Conservation (phyloP, 1,140 invertebrate species). For the Saccostrea echinata region DNA sequence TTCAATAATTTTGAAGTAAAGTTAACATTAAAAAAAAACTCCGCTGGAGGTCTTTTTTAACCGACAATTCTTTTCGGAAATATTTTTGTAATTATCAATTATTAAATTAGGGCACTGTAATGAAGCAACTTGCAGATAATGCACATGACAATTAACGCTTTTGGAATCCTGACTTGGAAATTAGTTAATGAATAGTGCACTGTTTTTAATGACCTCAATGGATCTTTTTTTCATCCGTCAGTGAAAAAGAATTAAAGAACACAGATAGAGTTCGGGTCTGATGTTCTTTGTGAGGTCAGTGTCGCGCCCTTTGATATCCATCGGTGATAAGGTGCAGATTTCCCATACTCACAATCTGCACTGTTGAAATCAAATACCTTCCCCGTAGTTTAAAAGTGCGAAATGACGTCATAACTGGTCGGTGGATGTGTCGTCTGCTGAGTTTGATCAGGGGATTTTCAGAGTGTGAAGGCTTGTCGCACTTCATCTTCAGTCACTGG, state of each 20-base stretch:
- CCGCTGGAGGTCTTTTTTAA: not conserved
- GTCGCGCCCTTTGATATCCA: not conserved
- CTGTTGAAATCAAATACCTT: not conserved
- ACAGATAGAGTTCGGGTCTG: not conserved
- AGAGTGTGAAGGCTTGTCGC: not conserved
- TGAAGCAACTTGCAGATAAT: not conserved
- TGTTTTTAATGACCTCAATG: not conserved
- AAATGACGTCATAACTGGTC: not conserved
- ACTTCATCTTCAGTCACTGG: not conserved
- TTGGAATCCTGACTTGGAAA: not conserved
- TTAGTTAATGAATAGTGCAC: not conserved
- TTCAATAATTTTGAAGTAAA: too few species aligned
- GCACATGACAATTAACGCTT: not conserved
- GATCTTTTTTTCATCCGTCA: slow-evolving; percentile 9
- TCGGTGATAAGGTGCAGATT: not conserved
- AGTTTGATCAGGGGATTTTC: not conserved
- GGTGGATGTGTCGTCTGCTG: slow-evolving; percentile 12
- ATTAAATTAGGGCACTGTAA: not conserved
- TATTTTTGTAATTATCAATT: not conserved
- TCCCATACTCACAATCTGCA: not conserved
- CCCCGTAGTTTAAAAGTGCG: not conserved
- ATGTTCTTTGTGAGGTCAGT: not conserved
- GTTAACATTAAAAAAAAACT: not conserved
- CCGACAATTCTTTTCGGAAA: not conserved
- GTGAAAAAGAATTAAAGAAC: slow-evolving; percentile 5